phyloP scores from a whole-genome alignment of 2,797 vertebrate genomes.

The Cossypha caffra region DNA sequence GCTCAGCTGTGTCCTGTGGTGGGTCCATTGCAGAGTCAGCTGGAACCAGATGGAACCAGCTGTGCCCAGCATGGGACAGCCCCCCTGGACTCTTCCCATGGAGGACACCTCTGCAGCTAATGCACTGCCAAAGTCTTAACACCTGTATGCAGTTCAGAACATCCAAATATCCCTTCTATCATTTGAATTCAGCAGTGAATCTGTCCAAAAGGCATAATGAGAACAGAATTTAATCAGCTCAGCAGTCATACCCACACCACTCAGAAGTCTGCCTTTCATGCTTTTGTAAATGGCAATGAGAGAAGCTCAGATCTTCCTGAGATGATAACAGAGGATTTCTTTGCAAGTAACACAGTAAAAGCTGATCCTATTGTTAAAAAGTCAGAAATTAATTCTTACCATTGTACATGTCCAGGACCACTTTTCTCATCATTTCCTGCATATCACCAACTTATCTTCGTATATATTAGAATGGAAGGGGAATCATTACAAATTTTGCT shows the following conservation, averaged over 20 bases:
- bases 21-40: not conserved
- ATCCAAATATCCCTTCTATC: not conserved
- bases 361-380: not conserved
- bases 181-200: not conserved
- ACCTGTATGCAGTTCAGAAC: not conserved
- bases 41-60: not conserved
- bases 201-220: not conserved
- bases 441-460: not conserved
- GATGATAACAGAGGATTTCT: not conserved
- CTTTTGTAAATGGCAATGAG: not conserved
- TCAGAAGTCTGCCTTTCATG: not conserved
- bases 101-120: not conserved
- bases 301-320: not conserved
- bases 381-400: not conserved
- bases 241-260: not conserved
- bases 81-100: not conserved
- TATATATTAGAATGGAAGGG: not conserved
- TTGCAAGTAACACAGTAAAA: not conserved
- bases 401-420: not conserved
- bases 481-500: not conserved
- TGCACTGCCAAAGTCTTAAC: not conserved
- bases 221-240: not conserved
- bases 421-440: not conserved
- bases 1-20: not conserved
- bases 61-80: not conserved